A percentile compares a stretch with the other conserved stretches of the same genome.
Conservation (phyloP, 2,888 invertebrate species). For the Trichopria drosophilae region DNA sequence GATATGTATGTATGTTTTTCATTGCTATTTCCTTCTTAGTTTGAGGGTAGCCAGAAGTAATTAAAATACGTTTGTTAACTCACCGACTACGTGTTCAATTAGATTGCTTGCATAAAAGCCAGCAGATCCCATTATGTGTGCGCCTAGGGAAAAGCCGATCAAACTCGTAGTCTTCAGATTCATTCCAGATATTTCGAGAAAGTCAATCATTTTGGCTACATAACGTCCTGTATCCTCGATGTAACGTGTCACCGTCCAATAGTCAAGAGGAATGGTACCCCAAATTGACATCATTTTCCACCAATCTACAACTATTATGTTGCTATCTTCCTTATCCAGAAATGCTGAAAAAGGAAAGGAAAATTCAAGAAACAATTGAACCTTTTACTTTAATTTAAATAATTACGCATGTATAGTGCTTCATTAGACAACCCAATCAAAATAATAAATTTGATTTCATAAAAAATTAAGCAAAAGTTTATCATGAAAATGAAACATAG, state of each 20-base stretch:
- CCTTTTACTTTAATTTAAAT: too few species aligned
- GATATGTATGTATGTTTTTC: too few species aligned
- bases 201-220: constrained; percentile 43
- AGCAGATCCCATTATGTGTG: constrained; percentile 46
- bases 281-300: constrained; percentile 33
- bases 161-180: constrained; percentile 35
- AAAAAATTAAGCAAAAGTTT: constrained; percentile 1
- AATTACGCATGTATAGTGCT: too few species aligned
- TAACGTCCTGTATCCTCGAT: constrained; percentile 36
- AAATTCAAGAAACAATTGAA: too few species aligned
- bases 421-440: too few species aligned
- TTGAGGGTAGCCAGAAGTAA: too few species aligned
- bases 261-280: constrained; percentile 28
- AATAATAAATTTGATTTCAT: background rate
- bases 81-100: constrained; percentile 42
- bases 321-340: constrained; percentile 40
- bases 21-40: too few species aligned
- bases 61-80: constrained; percentile 27
- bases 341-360: constrained; percentile 42
- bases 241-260: constrained; percentile 27
- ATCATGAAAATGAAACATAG: too few species aligned
- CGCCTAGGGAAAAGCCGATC: constrained; percentile 49
- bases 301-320: constrained; percentile 49
- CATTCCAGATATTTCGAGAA: constrained; percentile 38
- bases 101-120: constrained; percentile 32